Conservation (phyloP, 2,888 invertebrate species). For the Microctonus aethiopoides region DNA sequence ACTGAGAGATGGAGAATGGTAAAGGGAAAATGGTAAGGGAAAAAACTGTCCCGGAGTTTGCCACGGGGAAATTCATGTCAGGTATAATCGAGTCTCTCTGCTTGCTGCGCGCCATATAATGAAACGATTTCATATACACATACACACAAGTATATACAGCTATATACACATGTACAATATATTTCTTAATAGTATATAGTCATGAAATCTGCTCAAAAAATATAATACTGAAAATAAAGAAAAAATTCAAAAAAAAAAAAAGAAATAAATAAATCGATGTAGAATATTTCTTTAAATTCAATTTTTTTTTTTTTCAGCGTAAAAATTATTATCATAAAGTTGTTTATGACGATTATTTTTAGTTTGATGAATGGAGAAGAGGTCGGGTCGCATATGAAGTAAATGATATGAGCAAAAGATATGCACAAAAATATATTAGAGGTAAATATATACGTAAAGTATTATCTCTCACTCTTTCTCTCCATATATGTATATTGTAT, state of each 20-base stretch:
- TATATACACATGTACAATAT: too few species aligned
- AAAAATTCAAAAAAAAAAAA: neutral
- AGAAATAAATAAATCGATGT: neutral
- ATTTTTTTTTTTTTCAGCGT: neutral
- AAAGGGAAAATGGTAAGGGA: neutral
- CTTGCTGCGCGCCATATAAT: neutral
- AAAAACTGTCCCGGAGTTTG: slow-evolving; percentile 14
- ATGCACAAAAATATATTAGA: neutral
- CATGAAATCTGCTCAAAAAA: neutral
- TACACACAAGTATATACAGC: neutral
- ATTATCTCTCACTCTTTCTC: neutral
- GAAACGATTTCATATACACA: slow-evolving; percentile 6
- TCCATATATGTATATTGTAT: neutral
- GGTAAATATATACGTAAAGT: neutral
- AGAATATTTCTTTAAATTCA: neutral
- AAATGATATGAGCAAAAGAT: neutral
- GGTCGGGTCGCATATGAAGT: neutral
- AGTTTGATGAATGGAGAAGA: neutral
- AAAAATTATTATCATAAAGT: neutral
- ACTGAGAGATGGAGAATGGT: neutral
- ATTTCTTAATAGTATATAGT: too few species aligned
- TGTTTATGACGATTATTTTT: neutral
- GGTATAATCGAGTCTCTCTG: slow-evolving; percentile 29
- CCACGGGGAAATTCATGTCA: slow-evolving; percentile 28
- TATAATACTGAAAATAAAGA: neutral